Percentiles rank a stretch among this genome's conserved stretches.
phyloP scores from a whole-genome alignment of 2,888 invertebrate genomes.

The Protonemura montana region DNA sequence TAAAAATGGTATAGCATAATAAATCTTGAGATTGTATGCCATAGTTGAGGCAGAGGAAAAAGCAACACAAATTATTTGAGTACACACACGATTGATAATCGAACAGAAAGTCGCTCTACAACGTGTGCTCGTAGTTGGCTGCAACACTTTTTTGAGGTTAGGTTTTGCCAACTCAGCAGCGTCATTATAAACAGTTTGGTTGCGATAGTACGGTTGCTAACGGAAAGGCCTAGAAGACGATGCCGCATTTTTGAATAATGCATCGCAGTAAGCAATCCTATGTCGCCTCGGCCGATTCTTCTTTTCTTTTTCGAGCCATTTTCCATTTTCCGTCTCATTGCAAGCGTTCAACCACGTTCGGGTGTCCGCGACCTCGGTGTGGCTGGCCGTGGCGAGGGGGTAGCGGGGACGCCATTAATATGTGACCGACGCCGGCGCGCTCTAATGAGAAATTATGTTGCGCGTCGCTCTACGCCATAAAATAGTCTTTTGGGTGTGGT shows the following conservation, averaged over 20 bases:
- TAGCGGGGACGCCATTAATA: conserved; percentile 33
- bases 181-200: too few species aligned
- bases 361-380: conserved; percentile 23
- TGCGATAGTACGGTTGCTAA: too few species aligned
- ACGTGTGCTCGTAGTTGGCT: too few species aligned
- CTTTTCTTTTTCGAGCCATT: background rate
- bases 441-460: conserved; percentile 39
- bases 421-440: conserved; percentile 33
- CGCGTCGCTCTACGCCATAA: background rate
- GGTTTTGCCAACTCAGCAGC: too few species aligned
- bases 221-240: too few species aligned
- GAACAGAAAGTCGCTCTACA: background rate
- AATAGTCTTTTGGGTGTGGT: background rate
- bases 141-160: too few species aligned
- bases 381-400: background rate
- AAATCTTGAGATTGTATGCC: background rate
- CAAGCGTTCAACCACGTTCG: conserved; percentile 1
- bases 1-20: background rate
- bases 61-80: background rate
- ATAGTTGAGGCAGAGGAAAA: background rate
- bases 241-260: background rate
- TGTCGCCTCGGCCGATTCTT: background rate
- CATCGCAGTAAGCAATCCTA: background rate
- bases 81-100: background rate
- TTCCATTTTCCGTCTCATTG: conserved; percentile 32